phyloP scores from a whole-genome alignment of 2,888 invertebrate species.

The Erebia aethiops region DNA sequence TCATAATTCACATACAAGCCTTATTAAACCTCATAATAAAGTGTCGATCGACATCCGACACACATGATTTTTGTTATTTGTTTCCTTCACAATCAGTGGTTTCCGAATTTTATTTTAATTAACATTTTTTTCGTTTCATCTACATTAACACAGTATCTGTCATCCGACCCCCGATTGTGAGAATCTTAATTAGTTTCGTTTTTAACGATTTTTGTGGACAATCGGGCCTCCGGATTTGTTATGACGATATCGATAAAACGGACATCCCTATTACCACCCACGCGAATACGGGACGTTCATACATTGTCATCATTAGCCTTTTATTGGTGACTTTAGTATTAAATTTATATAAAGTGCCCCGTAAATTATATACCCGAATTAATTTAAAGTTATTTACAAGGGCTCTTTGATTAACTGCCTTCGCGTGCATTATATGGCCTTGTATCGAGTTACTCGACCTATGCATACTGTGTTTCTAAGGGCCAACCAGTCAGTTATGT shows the following conservation, averaged over 20 bases:
- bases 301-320: constrained; percentile 35
- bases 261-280: constrained; percentile 11
- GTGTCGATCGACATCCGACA: too few relatives aligned
- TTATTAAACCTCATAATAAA: too few relatives aligned
- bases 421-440: constrained; percentile 13
- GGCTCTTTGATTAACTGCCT: constrained; percentile 16
- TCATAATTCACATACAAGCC: too few relatives aligned
- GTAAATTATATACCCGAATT: constrained; percentile 33
- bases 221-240: background rate
- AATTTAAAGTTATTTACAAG: constrained; percentile 26
- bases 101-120: too few relatives aligned
- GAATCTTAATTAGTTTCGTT: too few relatives aligned
- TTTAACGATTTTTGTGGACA: too few relatives aligned
- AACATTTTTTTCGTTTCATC: too few relatives aligned
- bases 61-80: too few relatives aligned
- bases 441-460: constrained; percentile 10
- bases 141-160: too few relatives aligned
- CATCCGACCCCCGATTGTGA: too few relatives aligned
- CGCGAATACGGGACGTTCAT: constrained; percentile 10
- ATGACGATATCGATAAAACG: background rate
- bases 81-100: too few relatives aligned
- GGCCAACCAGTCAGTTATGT: background rate
- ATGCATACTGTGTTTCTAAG: constrained; percentile 8
- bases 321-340: constrained; percentile 36
- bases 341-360: constrained; percentile 32